Evolutionary conservation across 2,113 vertebrate genomes (phyloP).

Genomic region (Charadrius vociferus): DNA sequence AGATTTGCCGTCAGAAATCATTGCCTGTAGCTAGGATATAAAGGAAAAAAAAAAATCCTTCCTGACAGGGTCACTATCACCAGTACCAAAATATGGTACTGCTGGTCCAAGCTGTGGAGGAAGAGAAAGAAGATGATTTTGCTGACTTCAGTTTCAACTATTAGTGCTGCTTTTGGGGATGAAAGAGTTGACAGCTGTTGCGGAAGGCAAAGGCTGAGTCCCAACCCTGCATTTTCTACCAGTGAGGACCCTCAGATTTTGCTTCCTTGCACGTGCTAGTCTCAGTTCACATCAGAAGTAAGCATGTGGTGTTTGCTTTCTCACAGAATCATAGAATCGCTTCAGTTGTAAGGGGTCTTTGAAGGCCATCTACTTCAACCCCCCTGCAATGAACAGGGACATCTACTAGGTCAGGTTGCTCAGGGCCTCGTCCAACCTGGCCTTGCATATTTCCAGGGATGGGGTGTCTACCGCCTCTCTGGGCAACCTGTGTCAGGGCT

Average conservation of each 20-base stretch:
- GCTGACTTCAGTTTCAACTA: neutral
- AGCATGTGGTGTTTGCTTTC: neutral
- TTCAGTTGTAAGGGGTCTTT: neutral
- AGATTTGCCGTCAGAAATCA: neutral
- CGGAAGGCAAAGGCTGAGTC: neutral
- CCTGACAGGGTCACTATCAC: neutral
- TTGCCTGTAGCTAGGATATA: neutral
- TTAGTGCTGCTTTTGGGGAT: neutral
- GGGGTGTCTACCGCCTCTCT: neutral
- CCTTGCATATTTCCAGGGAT: neutral
- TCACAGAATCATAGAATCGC: neutral
- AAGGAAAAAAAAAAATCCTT: neutral
- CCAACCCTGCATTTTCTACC: neutral
- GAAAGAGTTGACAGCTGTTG: neutral
- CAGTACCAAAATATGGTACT: neutral
- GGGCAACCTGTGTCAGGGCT: neutral
- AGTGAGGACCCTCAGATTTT: neutral
- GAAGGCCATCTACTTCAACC: neutral
- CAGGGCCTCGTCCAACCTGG: neutral
- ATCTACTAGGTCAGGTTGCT: neutral
- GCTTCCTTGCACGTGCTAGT: neutral
- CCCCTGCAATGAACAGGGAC: neutral
- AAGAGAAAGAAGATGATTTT: neutral
- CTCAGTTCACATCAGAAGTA: neutral
- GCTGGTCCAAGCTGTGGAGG: neutral